Conservation (phyloP, 1,140 invertebrate genomes). For the Drosophila ercepeae region DNA sequence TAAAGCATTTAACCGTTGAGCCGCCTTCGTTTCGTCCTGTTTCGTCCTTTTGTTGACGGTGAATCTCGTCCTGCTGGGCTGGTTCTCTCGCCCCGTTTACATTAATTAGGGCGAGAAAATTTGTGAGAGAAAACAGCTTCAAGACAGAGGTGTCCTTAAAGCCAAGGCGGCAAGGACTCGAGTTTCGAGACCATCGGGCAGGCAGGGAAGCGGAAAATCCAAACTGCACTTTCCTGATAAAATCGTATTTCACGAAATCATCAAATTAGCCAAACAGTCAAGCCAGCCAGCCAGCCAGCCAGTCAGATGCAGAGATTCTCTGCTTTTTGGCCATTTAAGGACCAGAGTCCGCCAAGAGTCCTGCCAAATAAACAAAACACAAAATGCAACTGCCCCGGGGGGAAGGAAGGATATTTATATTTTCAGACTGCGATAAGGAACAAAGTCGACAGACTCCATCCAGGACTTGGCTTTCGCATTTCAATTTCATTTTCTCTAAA, state of each 20-base stretch:
- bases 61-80: neutral
- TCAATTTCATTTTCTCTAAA: neutral
- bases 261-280: conserved; percentile 49
- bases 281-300: conserved; percentile 22
- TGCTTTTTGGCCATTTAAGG: conserved; percentile 17
- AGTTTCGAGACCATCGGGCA: conserved; percentile 15
- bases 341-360: conserved; percentile 12
- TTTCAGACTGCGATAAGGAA: conserved; percentile 27
- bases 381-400: conserved; percentile 12
- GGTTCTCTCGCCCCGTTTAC: neutral
- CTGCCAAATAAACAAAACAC: conserved; percentile 6
- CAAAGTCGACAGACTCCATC: conserved; percentile 2
- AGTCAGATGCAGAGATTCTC: neutral
- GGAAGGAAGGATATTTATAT: neutral
- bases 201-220: conserved; percentile 23
- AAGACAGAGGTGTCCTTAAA: conserved; percentile 6
- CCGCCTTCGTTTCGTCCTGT: conserved; percentile 52
- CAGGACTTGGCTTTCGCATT: conserved; percentile 7
- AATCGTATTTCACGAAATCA: conserved; percentile 53
- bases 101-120: conserved; percentile 77
- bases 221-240: conserved; percentile 21
- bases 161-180: neutral
- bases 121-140: conserved; percentile 5
- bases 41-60: conserved; percentile 56
- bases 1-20: conserved; percentile 81